Conservation (phyloP, 2,113 vertebrate species). For the Tricholaema leucomelas region DNA sequence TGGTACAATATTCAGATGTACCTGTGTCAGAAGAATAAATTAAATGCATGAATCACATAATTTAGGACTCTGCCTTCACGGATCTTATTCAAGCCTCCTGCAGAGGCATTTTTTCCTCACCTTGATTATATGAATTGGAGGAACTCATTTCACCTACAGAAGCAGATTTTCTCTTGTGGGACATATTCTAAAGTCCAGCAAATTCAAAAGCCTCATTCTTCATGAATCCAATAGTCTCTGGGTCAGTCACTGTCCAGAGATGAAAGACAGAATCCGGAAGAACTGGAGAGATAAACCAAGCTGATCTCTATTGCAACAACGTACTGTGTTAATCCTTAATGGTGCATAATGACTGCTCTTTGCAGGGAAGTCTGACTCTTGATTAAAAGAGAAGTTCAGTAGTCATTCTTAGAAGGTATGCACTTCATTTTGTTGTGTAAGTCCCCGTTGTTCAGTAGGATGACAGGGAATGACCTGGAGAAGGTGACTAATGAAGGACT, state of each 20-base stretch:
- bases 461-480: neutral
- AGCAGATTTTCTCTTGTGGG: neutral
- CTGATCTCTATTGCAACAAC: neutral
- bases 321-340: constrained; percentile 28
- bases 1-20: neutral
- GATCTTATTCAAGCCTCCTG: neutral
- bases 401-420: constrained; percentile 47
- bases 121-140: neutral
- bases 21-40: neutral
- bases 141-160: neutral
- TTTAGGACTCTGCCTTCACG: neutral
- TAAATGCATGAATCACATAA: neutral
- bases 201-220: neutral
- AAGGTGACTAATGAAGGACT: neutral
- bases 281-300: constrained; percentile 15
- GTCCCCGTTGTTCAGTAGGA: neutral
- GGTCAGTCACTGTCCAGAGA: constrained; percentile 18
- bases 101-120: neutral
- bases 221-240: neutral
- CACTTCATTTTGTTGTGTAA: constrained; percentile 33
- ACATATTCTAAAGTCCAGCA: neutral
- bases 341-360: constrained; percentile 34
- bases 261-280: constrained; percentile 25
- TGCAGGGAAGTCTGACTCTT: constrained; percentile 13
- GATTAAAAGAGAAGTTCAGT: constrained; percentile 54